Conservation (phyloP, 1,140 invertebrate species). For the Coenobita brevimanus region DNA sequence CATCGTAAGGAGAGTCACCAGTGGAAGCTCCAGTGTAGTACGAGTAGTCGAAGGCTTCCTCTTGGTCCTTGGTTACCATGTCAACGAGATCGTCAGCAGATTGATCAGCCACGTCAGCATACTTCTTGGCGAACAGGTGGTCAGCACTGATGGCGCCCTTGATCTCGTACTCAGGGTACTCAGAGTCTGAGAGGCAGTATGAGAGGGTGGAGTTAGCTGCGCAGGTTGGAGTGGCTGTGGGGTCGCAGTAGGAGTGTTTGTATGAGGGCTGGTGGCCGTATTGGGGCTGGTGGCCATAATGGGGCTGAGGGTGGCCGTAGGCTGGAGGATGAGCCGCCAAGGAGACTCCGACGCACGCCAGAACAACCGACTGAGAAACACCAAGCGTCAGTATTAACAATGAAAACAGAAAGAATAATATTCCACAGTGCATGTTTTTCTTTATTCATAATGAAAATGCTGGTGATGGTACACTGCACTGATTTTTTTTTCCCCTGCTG, state of each 20-base stretch:
- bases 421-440: too few species aligned
- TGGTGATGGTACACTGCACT: too few species aligned
- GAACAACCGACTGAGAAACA: conserved; percentile 47
- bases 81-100: conserved; percentile 56
- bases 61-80: conserved; percentile 47
- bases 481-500: too few species aligned
- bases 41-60: conserved; percentile 55
- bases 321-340: conserved; percentile 7
- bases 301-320: conserved; percentile 5
- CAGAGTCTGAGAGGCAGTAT: conserved; percentile 69
- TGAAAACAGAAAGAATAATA: too few species aligned
- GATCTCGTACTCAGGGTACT: conserved; percentile 70
- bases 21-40: conserved; percentile 58
- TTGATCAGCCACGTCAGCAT: conserved; percentile 55
- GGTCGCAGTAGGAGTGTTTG: conserved; percentile 41
- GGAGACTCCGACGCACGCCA: conserved; percentile 37
- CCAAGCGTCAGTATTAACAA: neutral
- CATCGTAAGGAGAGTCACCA: conserved; percentile 50
- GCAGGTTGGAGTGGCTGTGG: conserved; percentile 38
- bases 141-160: conserved; percentile 28
- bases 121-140: conserved; percentile 56
- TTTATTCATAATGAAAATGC: too few species aligned
- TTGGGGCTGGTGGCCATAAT: neutral
- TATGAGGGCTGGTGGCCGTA: conserved; percentile 44
- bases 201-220: conserved; percentile 25